Conservation (phyloP, 2,888 invertebrate genomes). For the Nemotelus nigrinus region DNA sequence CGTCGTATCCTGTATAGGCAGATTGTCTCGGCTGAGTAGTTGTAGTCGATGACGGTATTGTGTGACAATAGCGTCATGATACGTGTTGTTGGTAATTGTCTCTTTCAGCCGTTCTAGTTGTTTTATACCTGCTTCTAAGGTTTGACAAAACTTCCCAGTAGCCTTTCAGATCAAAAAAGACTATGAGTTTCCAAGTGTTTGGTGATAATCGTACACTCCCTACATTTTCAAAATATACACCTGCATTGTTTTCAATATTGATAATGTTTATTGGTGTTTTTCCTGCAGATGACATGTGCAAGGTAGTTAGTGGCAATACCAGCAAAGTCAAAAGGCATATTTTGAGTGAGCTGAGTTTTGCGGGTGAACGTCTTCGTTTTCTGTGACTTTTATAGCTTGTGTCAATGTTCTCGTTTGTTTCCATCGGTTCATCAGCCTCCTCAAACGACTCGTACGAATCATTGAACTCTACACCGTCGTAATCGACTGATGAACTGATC, state of each 20-base stretch:
- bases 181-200: background rate
- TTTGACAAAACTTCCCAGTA: constrained; percentile 1
- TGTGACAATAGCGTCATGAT: background rate
- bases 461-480: no score
- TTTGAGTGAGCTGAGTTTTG: background rate
- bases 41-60: constrained; percentile 9
- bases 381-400: background rate
- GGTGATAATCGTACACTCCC: background rate
- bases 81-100: background rate
- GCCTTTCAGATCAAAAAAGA: constrained; percentile 14
- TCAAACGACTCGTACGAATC: accelerated
- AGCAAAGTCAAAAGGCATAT: background rate
- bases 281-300: background rate
- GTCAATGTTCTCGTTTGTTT: background rate
- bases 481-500: constrained; percentile 19
- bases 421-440: background rate
- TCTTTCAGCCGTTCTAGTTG: background rate
- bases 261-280: background rate
- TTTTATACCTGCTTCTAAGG: background rate
- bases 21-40: background rate
- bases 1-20: background rate
- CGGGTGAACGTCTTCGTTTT: background rate
- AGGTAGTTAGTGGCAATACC: background rate
- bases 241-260: background rate
- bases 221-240: background rate